A percentile compares a stretch with the other conserved stretches of the same genome.
Evolutionary conservation across 2,888 invertebrate genomes (phyloP).

Genomic region (Drosophila sordidula): DNA sequence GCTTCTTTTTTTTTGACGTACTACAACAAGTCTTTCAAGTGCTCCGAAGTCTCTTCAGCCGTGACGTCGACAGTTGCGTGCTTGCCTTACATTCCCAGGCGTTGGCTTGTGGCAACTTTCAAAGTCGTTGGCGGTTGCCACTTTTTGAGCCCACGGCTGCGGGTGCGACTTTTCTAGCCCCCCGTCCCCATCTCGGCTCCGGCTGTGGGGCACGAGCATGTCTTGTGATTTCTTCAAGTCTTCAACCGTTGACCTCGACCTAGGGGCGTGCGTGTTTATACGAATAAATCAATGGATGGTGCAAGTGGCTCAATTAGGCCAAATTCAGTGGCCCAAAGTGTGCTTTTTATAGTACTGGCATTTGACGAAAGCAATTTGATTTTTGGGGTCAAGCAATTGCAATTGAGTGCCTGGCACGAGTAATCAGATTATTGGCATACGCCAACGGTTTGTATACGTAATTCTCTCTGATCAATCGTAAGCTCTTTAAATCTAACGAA

Average conservation of each 20-base stretch:
- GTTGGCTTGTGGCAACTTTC: slow-evolving; percentile 61
- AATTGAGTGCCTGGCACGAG: slow-evolving; percentile 23
- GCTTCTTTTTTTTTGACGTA: slow-evolving; percentile 39
- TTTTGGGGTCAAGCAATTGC: slow-evolving; percentile 30
- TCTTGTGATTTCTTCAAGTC: slow-evolving; percentile 35
- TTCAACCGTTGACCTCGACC: slow-evolving; percentile 70
- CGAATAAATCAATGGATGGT: slow-evolving; percentile 49
- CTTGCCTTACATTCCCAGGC: slow-evolving; percentile 60
- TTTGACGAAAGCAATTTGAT: slow-evolving; percentile 19
- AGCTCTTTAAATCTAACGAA: not conserved
- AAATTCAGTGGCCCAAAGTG: slow-evolving; percentile 30
- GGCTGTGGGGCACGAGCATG: slow-evolving; percentile 16
- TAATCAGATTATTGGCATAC: slow-evolving; percentile 5
- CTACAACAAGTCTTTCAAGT: slow-evolving; percentile 75
- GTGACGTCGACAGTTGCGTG: slow-evolving; percentile 63
- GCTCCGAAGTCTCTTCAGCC: slow-evolving; percentile 23
- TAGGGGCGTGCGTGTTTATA: slow-evolving; percentile 63
- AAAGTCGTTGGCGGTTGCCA: slow-evolving; percentile 68
- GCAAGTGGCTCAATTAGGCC: slow-evolving; percentile 41
- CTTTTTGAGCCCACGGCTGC: slow-evolving; percentile 47
- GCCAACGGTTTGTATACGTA: not conserved
- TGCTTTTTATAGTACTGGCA: slow-evolving; percentile 36
- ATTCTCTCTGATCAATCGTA: not conserved
- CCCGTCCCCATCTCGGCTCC: not conserved
- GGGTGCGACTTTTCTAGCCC: slow-evolving; percentile 63